phyloP scores from a whole-genome alignment of 1,140 invertebrate genomes.

The Teleogryllus occipitalis region DNA sequence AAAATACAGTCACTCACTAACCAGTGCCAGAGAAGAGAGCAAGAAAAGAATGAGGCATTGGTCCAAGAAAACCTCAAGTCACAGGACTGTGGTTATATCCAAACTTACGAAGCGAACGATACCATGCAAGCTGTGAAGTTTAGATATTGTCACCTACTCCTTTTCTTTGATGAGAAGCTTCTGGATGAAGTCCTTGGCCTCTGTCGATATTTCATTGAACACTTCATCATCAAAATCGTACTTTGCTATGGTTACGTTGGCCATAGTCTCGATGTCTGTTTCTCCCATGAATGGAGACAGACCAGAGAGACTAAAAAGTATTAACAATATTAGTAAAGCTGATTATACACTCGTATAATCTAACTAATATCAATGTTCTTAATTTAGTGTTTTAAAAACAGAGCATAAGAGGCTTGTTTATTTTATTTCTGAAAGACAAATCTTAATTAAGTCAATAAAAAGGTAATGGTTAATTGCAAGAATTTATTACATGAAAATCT shows the following conservation, averaged over 20 bases:
- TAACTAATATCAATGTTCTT: too few species aligned
- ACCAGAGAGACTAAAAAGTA: conserved; percentile 75
- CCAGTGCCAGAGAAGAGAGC: background rate
- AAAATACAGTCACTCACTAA: background rate
- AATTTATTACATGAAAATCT: too few species aligned
- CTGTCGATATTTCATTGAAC: conserved; percentile 82
- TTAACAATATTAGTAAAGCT: too few species aligned
- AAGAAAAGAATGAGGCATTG: background rate
- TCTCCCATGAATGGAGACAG: conserved; percentile 98
- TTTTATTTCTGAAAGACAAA: too few species aligned
- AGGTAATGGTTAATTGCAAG: too few species aligned
- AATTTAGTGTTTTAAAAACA: too few species aligned
- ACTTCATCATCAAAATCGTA: conserved; percentile 94
- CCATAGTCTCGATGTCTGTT: conserved; percentile 93
- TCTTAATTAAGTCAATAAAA: too few species aligned
- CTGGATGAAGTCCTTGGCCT: conserved; percentile 87
- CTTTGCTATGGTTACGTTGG: conserved; percentile 89
- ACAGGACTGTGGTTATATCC: background rate
- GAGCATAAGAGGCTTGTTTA: too few species aligned
- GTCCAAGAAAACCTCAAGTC: background rate
- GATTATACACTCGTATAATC: too few species aligned
- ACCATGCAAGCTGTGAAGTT: background rate
- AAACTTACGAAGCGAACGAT: background rate
- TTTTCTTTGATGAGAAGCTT: conserved; percentile 83
- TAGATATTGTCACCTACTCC: conserved; percentile 56